phyloP scores from a whole-genome alignment of 2,888 invertebrate genomes.

The Drosophila kambysellisi region DNA sequence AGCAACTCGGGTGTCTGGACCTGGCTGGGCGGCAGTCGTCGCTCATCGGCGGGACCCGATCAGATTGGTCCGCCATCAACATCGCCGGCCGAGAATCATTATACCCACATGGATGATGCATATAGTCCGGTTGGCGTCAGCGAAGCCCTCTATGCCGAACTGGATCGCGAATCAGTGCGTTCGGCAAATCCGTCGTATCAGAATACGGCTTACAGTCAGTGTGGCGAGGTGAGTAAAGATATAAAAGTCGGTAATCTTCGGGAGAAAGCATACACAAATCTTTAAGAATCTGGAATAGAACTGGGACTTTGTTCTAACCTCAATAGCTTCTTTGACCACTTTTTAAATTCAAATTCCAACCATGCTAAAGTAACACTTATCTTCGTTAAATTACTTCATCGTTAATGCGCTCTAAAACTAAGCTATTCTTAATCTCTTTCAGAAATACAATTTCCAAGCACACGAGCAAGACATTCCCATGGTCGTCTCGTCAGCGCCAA shows the following conservation, averaged over 20 bases:
- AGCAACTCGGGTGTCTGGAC: constrained; percentile 85
- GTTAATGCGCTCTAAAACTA: neutral
- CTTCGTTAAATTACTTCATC: neutral
- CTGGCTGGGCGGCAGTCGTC: constrained; percentile 84
- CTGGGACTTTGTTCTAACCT: neutral
- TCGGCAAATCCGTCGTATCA: constrained; percentile 88
- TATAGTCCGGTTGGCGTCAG: constrained; percentile 87
- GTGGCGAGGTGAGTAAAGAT: constrained; percentile 83
- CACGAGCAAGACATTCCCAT: constrained; percentile 86
- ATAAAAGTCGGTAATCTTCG: too few species aligned
- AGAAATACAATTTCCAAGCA: constrained; percentile 85
- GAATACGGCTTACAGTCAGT: constrained; percentile 89
- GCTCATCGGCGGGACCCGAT: constrained; percentile 85
- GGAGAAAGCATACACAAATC: neutral
- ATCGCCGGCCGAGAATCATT: constrained; percentile 89
- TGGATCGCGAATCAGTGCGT: constrained; percentile 87
- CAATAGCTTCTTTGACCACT: neutral
- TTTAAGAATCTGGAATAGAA: neutral
- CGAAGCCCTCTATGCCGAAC: constrained; percentile 90
- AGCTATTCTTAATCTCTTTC: neutral
- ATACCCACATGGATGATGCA: constrained; percentile 90
- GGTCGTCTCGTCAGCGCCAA: constrained; percentile 88
- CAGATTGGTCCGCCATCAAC: constrained; percentile 86
- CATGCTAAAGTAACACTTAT: neutral
- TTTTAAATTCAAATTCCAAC: neutral